Conservation (phyloP, 1,140 invertebrate species). For the Ladona fulva region DNA sequence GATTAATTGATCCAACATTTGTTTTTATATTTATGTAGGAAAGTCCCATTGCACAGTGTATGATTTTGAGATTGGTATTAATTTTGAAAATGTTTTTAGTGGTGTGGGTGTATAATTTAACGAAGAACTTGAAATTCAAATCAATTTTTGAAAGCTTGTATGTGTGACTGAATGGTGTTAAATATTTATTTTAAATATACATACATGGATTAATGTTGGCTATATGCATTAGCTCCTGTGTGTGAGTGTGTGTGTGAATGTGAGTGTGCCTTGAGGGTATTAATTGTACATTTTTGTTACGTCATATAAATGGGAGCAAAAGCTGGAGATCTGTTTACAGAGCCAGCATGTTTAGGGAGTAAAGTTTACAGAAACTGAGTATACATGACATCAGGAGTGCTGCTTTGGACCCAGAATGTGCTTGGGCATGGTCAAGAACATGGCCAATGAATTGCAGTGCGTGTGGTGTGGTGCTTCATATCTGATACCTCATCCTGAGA, state of each 20-base stretch:
- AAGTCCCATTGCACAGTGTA: neutral
- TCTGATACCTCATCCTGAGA: neutral
- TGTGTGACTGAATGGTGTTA: conserved; percentile 9
- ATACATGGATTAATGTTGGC: conserved; percentile 9
- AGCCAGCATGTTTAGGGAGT: neutral
- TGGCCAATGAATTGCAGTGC: neutral
- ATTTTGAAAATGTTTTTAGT: conserved; percentile 7
- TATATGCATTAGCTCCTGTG: conserved; percentile 5
- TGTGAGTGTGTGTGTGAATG: neutral
- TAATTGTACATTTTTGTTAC: neutral
- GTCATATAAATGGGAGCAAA: neutral
- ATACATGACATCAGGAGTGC: neutral
- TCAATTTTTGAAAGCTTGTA: conserved; percentile 10
- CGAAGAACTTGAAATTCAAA: neutral
- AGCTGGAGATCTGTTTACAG: neutral
- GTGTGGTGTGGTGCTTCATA: neutral
- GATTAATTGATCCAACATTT: neutral
- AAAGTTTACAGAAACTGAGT: neutral
- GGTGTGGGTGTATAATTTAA: conserved; percentile 6
- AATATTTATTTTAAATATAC: conserved; percentile 11
- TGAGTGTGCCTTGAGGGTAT: neutral
- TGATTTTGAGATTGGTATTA: conserved; percentile 7
- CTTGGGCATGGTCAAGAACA: neutral
- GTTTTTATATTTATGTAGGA: conserved; percentile 1
- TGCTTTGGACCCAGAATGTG: neutral